Conservation (phyloP, 2,888 invertebrate genomes). For the Metalampra italica region DNA sequence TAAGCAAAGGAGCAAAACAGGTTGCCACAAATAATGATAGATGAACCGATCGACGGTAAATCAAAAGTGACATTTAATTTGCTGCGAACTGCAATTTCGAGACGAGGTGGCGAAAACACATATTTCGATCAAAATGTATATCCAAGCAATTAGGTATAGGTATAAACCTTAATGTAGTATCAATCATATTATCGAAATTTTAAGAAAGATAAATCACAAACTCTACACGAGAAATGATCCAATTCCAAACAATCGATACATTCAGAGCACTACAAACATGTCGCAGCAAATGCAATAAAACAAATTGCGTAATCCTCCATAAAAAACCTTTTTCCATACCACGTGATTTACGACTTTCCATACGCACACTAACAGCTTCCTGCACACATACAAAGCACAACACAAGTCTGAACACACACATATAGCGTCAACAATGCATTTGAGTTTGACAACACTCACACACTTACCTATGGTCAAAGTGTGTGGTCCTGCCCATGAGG, state of each 20-base stretch:
- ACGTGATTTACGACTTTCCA: constrained; percentile 48
- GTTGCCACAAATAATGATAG: not conserved
- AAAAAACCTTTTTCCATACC: constrained; percentile 45
- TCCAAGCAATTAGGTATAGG: too few relatives aligned
- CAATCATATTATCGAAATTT: not conserved
- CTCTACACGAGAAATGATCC: not conserved
- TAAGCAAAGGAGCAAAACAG: too few relatives aligned
- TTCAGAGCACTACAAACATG: not conserved
- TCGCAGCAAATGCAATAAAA: constrained; percentile 28
- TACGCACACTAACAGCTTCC: constrained; percentile 13
- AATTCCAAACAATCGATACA: constrained; percentile 1
- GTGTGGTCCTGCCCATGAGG: constrained; percentile 80
- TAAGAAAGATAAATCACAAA: not conserved
- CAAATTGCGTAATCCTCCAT: constrained; percentile 45
- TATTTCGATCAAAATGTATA: not conserved
- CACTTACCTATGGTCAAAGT: constrained; percentile 80
- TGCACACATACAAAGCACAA: constrained; percentile 7
- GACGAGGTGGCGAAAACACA: not conserved
- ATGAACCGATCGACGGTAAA: not conserved
- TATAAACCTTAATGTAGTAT: not conserved
- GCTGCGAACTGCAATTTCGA: not conserved
- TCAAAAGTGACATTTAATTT: not conserved
- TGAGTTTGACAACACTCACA: constrained; percentile 15
- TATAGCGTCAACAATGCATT: constrained; percentile 4
- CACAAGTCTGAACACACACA: not conserved